Conservation (phyloP, 2,113 vertebrate genomes). For the Mixornis gularis region DNA sequence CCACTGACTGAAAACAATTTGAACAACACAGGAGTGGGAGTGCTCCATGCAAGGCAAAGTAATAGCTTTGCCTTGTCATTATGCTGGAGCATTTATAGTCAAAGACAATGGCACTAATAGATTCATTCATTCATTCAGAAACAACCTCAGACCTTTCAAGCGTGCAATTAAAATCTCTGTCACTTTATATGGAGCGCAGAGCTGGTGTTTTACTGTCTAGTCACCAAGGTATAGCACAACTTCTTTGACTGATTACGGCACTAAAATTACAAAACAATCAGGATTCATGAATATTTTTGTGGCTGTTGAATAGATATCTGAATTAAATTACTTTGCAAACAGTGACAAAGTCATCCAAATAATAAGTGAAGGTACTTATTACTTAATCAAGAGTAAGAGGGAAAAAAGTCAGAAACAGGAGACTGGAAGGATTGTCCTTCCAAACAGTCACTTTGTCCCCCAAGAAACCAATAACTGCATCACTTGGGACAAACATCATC, state of each 20-base stretch:
- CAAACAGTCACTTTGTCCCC: not conserved
- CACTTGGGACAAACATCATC: not conserved
- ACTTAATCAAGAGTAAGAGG: not conserved
- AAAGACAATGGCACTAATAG: conserved; percentile 48
- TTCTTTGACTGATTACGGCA: conserved; percentile 36
- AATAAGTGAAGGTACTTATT: not conserved
- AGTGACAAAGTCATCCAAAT: conserved; percentile 11
- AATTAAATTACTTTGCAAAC: conserved; percentile 9
- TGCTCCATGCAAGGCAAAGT: conserved; percentile 7
- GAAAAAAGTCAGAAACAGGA: not conserved
- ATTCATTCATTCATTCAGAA: conserved; percentile 53
- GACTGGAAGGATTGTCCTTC: not conserved
- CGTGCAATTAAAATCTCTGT: conserved; percentile 62
- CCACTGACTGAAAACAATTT: conserved; percentile 41
- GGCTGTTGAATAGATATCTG: not conserved
- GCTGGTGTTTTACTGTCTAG: conserved; percentile 21
- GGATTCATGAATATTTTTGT: conserved; percentile 27
- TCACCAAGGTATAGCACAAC: conserved; percentile 3
- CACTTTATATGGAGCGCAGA: conserved; percentile 30
- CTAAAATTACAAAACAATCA: conserved; percentile 37
- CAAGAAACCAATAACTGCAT: not conserved
- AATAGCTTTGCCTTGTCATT: conserved; percentile 33
- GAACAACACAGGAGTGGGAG: not conserved
- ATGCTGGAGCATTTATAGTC: conserved; percentile 9
- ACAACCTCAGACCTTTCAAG: conserved; percentile 36